phyloP scores from a whole-genome alignment of 2,797 vertebrate species.

The Eulemur albifrons region DNA sequence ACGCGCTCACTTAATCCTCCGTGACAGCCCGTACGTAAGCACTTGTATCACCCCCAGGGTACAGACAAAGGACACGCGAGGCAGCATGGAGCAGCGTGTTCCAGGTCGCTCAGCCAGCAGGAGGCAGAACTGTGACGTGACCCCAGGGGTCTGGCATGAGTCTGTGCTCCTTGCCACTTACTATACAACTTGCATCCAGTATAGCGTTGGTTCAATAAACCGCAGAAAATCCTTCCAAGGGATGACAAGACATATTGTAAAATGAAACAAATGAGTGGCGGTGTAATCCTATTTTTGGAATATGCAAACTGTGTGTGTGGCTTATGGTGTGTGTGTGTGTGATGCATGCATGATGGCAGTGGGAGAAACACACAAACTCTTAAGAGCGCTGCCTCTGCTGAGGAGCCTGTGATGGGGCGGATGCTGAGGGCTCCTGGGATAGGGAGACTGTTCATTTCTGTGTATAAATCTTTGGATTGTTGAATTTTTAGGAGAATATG shows the following conservation, averaged over 20 bases:
- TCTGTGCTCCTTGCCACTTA: background rate
- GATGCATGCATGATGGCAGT: background rate
- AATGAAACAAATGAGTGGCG: background rate
- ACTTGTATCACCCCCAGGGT: background rate
- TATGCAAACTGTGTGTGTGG: background rate
- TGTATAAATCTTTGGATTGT: background rate
- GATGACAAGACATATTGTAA: background rate
- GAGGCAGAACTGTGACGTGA: background rate
- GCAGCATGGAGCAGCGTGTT: background rate
- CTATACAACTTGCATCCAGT: too few relatives aligned
- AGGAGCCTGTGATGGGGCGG: background rate
- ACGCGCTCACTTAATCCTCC: background rate
- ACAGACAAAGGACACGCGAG: background rate
- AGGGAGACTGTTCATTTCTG: background rate
- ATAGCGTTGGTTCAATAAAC: background rate
- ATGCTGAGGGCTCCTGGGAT: background rate
- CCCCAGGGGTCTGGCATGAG: background rate
- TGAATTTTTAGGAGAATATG: background rate
- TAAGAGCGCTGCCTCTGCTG: background rate
- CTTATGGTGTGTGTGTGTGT: background rate
- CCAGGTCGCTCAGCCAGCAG: background rate
- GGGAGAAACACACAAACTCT: background rate
- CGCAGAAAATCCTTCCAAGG: background rate
- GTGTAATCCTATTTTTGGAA: background rate
- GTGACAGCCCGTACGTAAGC: background rate